phyloP scores from a whole-genome alignment of 1,140 invertebrate genomes.

The Drosophila prosaltans region DNA sequence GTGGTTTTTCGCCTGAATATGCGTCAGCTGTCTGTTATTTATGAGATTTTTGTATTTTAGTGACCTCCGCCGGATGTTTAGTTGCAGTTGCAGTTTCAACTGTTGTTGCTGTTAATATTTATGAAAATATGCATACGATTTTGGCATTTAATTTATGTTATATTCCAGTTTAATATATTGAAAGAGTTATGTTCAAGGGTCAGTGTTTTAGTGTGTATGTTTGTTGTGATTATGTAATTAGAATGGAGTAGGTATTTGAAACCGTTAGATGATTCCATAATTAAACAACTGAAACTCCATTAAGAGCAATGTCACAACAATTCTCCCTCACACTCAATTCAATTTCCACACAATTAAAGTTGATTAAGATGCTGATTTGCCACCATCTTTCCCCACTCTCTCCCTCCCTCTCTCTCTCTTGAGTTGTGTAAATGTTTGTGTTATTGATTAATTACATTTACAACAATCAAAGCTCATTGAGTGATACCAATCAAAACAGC shows the following conservation, averaged over 20 bases:
- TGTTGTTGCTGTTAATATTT: conserved; percentile 44
- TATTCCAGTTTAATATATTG: conserved; percentile 26
- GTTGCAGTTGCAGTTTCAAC: conserved; percentile 51
- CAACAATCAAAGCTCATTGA: conserved; percentile 79
- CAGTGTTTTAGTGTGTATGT: neutral
- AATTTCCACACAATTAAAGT: conserved; percentile 51
- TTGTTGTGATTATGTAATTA: conserved; percentile 23
- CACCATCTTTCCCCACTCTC: neutral
- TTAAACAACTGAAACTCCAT: conserved; percentile 22
- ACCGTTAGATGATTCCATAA: conserved; percentile 19
- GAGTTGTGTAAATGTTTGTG: conserved; percentile 72
- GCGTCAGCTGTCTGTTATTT: conserved; percentile 66
- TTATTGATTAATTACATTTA: conserved; percentile 82
- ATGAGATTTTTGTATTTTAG: conserved; percentile 56
- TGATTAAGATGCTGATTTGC: conserved; percentile 60
- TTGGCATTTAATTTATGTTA: conserved; percentile 59
- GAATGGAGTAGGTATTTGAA: neutral
- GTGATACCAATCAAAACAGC: conserved; percentile 76
- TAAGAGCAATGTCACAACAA: conserved; percentile 40
- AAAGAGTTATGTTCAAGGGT: conserved; percentile 14
- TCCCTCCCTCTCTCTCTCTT: neutral
- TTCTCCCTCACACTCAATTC: conserved; percentile 47
- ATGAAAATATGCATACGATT: conserved; percentile 63
- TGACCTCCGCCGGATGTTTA: conserved; percentile 78
- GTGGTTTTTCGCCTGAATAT: conserved; percentile 43